phyloP scores from a whole-genome alignment of 2,113 vertebrate species.

The Andinoacara biseriatus region DNA sequence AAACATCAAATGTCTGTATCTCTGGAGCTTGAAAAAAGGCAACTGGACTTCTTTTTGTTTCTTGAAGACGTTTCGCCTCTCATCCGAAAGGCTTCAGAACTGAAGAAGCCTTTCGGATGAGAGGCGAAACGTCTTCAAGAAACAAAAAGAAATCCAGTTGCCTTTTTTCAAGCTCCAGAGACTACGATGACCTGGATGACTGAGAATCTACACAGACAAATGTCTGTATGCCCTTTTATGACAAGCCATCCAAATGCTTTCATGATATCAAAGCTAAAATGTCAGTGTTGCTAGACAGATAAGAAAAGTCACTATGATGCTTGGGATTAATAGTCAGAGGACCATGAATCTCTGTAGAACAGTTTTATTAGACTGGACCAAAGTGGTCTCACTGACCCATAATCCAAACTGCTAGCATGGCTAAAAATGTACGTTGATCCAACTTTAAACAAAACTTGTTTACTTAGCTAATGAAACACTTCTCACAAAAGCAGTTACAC shows the following conservation, averaged over 20 bases:
- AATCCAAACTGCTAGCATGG: constrained; percentile 3
- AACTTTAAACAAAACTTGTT: background rate
- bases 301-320: background rate
- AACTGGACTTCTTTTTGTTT: no score
- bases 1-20: background rate
- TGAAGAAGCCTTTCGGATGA: no score
- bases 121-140: no score
- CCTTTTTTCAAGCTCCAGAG: no score
- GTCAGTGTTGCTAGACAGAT: background rate
- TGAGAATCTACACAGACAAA: no score
- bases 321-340: background rate
- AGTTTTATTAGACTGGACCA: background rate
- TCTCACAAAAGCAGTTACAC: background rate
- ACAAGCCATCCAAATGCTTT: background rate
- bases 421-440: background rate
- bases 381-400: constrained; percentile 4
- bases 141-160: no score
- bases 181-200: no score
- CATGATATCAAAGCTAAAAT: background rate
- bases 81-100: no score
- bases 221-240: background rate
- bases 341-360: background rate
- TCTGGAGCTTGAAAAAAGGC: no score
- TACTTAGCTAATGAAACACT: background rate
- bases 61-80: no score